These are phyloP conservation scores for Oreochromis spilurus DNA, from an alignment of 2,113 vertebrate species.

Conservation along the genomic window DNA sequence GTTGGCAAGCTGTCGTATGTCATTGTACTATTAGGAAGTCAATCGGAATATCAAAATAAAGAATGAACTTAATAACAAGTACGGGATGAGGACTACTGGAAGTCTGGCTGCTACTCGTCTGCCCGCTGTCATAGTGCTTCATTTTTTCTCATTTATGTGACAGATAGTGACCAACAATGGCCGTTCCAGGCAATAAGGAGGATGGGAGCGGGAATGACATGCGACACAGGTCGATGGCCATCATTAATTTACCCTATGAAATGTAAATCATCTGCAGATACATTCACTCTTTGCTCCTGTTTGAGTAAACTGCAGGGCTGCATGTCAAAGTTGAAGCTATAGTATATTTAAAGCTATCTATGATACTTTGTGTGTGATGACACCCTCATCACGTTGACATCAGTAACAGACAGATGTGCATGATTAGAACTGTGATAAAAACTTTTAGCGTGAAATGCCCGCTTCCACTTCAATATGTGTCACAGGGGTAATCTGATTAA, in stretches of 20 bases:
- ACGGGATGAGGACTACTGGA: neutral
- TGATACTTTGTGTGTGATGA: neutral
- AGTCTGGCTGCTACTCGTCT: neutral
- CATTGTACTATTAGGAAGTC: neutral
- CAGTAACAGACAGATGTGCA: neutral
- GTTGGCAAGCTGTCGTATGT: neutral
- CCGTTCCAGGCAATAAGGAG: neutral
- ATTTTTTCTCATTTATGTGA: neutral
- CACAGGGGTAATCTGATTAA: neutral
- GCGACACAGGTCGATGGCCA: neutral
- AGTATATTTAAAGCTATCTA: neutral
- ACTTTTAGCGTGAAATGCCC: neutral
- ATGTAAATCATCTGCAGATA: neutral
- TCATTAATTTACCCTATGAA: neutral
- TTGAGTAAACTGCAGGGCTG: neutral
- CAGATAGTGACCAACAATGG: neutral
- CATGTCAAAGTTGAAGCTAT: neutral
- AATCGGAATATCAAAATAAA: neutral
- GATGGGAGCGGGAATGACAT: neutral
- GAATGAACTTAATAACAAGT: neutral
- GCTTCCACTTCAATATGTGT: rapidly evolving
- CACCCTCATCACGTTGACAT: neutral
- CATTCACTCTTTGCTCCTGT: neutral
- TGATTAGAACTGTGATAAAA: neutral
- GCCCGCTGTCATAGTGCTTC: neutral